Evolutionary conservation across 2,797 vertebrate genomes (phyloP).

Genomic region (Propithecus perrieri): DNA sequence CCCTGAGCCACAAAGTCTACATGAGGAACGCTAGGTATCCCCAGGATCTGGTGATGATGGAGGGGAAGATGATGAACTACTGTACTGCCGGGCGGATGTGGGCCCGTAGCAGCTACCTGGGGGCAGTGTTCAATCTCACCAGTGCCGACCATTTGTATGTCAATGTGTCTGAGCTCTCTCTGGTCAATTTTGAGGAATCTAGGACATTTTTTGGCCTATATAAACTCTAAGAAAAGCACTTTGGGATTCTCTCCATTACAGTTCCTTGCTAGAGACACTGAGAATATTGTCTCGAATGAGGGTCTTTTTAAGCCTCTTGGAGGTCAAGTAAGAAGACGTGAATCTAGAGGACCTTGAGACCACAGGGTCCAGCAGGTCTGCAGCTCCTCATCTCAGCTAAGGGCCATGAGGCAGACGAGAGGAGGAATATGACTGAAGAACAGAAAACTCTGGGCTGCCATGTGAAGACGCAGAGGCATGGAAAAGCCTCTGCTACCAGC

Average conservation of each 20-base stretch:
- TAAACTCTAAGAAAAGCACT: slow-evolving; percentile 86
- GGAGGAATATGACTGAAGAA: neutral
- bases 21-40: slow-evolving; percentile 77
- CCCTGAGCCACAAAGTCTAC: slow-evolving; percentile 87
- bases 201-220: slow-evolving; percentile 96
- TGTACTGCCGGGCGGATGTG: slow-evolving; percentile 84
- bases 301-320: neutral
- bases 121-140: slow-evolving; percentile 88
- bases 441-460: neutral
- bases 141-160: slow-evolving; percentile 89
- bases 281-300: neutral
- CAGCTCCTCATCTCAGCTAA: neutral
- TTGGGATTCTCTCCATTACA: neutral
- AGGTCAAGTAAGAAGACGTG: neutral
- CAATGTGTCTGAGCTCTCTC: slow-evolving; percentile 87
- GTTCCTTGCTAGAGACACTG: neutral
- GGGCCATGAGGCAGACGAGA: neutral
- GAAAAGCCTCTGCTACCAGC: neutral
- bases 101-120: slow-evolving; percentile 92
- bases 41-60: slow-evolving; percentile 86
- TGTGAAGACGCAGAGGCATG: neutral
- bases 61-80: slow-evolving; percentile 86
- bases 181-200: slow-evolving; percentile 87
- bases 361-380: neutral
- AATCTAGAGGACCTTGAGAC: neutral